Conservation (phyloP, 2,797 vertebrate species). For the Hoplostethus mediterraneus region DNA sequence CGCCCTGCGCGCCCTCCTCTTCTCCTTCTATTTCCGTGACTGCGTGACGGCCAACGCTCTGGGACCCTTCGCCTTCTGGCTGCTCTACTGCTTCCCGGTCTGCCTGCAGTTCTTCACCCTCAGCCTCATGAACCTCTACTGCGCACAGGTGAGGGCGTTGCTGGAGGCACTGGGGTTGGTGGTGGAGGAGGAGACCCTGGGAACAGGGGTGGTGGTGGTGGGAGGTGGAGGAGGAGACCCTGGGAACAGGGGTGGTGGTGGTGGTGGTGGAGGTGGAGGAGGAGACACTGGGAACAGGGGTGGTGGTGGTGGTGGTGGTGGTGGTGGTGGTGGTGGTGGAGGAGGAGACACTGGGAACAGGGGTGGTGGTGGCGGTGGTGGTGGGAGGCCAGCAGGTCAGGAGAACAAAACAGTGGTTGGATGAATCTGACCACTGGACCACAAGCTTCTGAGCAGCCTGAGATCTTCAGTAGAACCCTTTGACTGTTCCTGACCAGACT, state of each 20-base stretch:
- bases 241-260: background rate
- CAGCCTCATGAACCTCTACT: constrained; percentile 96
- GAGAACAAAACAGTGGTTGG: too few species aligned
- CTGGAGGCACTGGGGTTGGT: too few species aligned
- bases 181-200: constrained; percentile 34
- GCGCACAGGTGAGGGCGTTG: constrained; percentile 88
- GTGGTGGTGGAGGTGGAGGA: background rate
- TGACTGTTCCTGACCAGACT: too few species aligned
- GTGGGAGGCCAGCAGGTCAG: too few species aligned
- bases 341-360: background rate
- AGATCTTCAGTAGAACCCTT: too few species aligned
- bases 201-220: background rate
- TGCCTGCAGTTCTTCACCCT: constrained; percentile 97
- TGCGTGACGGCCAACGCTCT: constrained; percentile 91
- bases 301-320: background rate
- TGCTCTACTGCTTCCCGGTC: constrained; percentile 95
- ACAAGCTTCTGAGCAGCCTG: too few species aligned
- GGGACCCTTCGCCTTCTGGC: constrained; percentile 93
- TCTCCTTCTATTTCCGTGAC: constrained; percentile 96
- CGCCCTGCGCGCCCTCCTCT: constrained; percentile 92
- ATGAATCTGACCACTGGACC: too few species aligned
- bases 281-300: constrained; percentile 35
- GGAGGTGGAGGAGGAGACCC: too few species aligned
- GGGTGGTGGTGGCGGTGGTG: background rate
- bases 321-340: background rate